Base-by-base conservation (phyloP, 2,888 invertebrate genomes). In the Drosophila melanosoma region DNA sequence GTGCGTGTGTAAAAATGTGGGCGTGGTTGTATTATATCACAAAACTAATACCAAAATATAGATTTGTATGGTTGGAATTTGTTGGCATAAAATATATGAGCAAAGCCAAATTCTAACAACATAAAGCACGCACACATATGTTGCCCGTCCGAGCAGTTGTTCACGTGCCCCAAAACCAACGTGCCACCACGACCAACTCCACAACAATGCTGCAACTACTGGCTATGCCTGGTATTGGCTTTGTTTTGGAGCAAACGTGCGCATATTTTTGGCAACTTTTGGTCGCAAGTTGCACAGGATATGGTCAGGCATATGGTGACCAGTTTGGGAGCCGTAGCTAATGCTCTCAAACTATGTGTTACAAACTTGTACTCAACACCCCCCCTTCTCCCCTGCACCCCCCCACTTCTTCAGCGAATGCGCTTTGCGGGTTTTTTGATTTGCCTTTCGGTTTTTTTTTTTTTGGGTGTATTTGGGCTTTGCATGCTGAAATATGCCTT, bases 221-320 rank as follows among this genome's bases (percentile, higher is more conserved):
- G 29, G 10, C 33, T 36, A 53, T 38, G 40, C 15, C 32, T 52
- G 52, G 48, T 66, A 59, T 42, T 65, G 70, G 74, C 79, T 81
- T 89, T 85, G 89, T 87, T 87, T 89, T 82, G 77, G 53, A 64
- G 69, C 79, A 84, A 84, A 79, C 77, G 85, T 85, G 87, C 79
- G 88, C 84, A 87, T 82, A 89, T 85, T 85, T 85, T 87, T 85
- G 85, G 85, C 85, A 85, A 89, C 85, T 85, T 85, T 85, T 71
- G 89, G 87, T 81, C 74, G 69, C 83, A 86, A 86, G 86, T 76
- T 81, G 85, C 82, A 82, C 82, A 89, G 85, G 85, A 85, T 84
- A 84, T 75, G 82, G 82, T 69, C 72, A 69, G 76, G 79, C 89
- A 89, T 81, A 76, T 86, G 88, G 61, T 36, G 20, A 51, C 17